Percentiles rank a stretch among this genome's conserved stretches.
Evolutionary conservation across 2,113 vertebrate genomes (phyloP).

Genomic region (Tor tambroides): DNA sequence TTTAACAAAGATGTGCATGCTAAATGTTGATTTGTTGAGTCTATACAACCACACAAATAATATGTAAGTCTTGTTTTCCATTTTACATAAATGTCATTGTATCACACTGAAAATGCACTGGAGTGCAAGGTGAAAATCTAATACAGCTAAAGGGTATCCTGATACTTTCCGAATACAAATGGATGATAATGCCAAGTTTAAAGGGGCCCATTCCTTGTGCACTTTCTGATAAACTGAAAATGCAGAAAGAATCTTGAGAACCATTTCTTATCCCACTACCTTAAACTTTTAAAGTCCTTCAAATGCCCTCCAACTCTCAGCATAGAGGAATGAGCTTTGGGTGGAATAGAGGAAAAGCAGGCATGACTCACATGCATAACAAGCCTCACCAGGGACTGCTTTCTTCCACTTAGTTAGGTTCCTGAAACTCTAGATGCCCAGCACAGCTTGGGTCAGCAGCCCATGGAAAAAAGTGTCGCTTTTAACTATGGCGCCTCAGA

Average conservation of each 20-base stretch:
- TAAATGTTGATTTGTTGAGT: neutral
- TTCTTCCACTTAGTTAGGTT: constrained; percentile 35
- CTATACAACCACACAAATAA: neutral
- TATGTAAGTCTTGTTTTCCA: neutral
- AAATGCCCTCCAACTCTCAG: constrained; percentile 21
- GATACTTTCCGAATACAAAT: neutral
- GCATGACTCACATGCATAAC: constrained; percentile 35
- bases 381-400: neutral
- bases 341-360: constrained; percentile 19
- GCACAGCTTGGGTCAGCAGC: constrained; percentile 38
- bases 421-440: constrained; percentile 39
- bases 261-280: neutral
- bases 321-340: neutral
- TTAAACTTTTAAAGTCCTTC: neutral
- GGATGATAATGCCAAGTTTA: neutral
- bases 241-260: neutral
- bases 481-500: neutral
- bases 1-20: neutral
- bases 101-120: neutral
- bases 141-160: neutral
- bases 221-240: neutral
- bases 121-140: neutral
- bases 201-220: neutral
- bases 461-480: neutral
- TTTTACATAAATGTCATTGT: neutral